These are phyloP conservation scores for Lethocerus indicus DNA, from an alignment of 1,140 invertebrate genomes.

Conservation along the genomic window DNA sequence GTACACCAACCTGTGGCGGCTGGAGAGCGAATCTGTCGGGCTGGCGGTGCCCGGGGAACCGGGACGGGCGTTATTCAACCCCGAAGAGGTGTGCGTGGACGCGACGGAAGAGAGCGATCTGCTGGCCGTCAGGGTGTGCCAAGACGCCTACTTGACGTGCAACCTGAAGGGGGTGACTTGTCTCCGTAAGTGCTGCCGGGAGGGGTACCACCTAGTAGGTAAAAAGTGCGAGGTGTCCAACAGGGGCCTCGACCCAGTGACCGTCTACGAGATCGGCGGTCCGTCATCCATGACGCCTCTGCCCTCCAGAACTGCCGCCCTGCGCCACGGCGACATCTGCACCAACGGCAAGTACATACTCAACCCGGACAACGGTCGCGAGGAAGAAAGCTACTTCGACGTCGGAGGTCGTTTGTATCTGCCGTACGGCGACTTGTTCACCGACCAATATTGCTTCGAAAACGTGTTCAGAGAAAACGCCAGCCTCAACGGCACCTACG, in stretches of 20 bases:
- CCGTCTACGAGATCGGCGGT: neutral
- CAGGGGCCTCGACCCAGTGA: neutral
- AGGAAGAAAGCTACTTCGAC: neutral
- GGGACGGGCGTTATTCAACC: too few species aligned
- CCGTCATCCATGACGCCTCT: neutral
- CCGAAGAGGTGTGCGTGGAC: slow-evolving; percentile 16
- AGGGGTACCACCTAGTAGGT: slow-evolving; percentile 6
- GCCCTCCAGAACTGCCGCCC: neutral
- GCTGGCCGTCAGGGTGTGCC: slow-evolving; percentile 13
- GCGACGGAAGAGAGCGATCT: slow-evolving; percentile 7
- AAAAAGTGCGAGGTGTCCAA: neutral
- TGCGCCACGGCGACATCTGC: neutral
- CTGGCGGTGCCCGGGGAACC: neutral
- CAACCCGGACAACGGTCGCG: too few species aligned
- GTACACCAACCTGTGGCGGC: slow-evolving; percentile 5
- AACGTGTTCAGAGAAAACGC: neutral
- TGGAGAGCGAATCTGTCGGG: slow-evolving; percentile 11
- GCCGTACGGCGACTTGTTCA: neutral
- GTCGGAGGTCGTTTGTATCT: neutral
- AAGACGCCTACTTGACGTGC: slow-evolving; percentile 5
- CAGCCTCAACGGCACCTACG: neutral
- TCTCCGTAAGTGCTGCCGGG: slow-evolving; percentile 14
- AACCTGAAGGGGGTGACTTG: slow-evolving; percentile 6
- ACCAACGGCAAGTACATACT: neutral
- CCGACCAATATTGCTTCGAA: slow-evolving; percentile 8